Base-by-base conservation (phyloP, 2,113 vertebrate genomes). In the Rhizomys pruinosus region DNA sequence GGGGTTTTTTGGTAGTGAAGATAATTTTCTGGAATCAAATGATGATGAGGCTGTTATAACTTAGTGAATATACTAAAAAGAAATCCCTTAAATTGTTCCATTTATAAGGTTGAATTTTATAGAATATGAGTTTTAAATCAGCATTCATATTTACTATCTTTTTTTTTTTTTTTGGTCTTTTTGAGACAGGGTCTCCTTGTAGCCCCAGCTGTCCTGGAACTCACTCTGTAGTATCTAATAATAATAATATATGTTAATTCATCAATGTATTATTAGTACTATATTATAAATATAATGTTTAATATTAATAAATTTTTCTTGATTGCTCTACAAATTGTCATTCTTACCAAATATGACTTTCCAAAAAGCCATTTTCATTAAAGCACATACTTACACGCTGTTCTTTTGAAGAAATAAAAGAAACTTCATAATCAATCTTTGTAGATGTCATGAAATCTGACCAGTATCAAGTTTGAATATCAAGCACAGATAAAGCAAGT, bases 301-400 rank as follows among this genome's bases (percentile, higher is more conserved):
- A 6, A 74, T 74, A 47, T 81, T 39, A 23, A n/a, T 77, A 0
- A 47, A 8, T 80, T 91, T 94, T 81, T 11, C 39, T 82, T 89
- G 39, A 77, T 42, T 44, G 32, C 4, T 29, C 42, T 88, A n/a
- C 25, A 80, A 16, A 74, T 66, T 68, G 10, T 66, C 81, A 25
- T 77, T 73, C 47, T 95, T 66, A 86, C 61, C 86, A 90, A 87
- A 68, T 68, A n/a, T 74, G 59, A n/a, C 32, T 84, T 77, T 11
- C 17, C 37, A 90, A 90, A 64, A 23, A 64, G 25, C 4, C n/a
- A 87, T 72, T 84, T 63, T 52, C 63, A 47, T 57, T 61, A 84
- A 74, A 76, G 29, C 55, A 79, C 23, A 4, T 68, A 52, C 63
- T 87, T 93, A 42, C 39, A 6, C 79, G 57, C 27, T 34, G 47